Base-by-base conservation (phyloP, 2,888 invertebrate species). In the Liodrosophila aerea region DNA sequence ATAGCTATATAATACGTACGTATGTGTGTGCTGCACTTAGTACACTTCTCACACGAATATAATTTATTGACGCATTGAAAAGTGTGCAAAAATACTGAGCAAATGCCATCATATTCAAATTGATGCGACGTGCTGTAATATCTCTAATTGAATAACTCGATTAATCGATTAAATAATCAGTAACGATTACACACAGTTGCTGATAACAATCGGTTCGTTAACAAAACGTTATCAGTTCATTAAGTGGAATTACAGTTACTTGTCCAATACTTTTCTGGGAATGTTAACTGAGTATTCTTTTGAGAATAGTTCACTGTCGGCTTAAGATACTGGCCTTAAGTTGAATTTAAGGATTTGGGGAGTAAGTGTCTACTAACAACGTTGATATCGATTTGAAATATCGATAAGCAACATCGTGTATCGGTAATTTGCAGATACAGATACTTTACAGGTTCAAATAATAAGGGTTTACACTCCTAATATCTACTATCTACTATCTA, bases 21-120 rank as follows among this genome's bases (percentile, higher is more conserved):
- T 44, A 37, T 51, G 37, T 22, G 39, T 50, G 37, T 62, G 73
- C 57, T 62, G 73, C 57, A 58, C 52, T 75, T 56, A 75, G 60
- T 76, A 60, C 67, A 45, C 63, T 64, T 81, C 59, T 68, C 64
- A 81, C 64, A 68, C 82, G 54, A 84, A 76, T 74, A 81, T 81
- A 81, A 84, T 81, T 81, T 69, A 84, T 84, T 84, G 85, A 84
- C 85, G 82, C 76, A 81, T 76, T 22, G 22, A 73, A 73, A 81
- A 62, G 27, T 76, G 61, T 53, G 61, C 63, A 71, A 41, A 64
- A 61, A 72, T 71, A 66, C 82, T 77, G 77, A 64, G 69, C 77
- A 69, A 73, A 53, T 13, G 22, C 22, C 37, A 58, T 62, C 60
- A 76, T 75, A 74, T 59, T 52, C 43, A 33, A 39, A 83, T 76